These are phyloP conservation scores for Mohoua ochrocephala DNA, from an alignment of 2,113 vertebrate genomes.

Conservation along the genomic window DNA sequence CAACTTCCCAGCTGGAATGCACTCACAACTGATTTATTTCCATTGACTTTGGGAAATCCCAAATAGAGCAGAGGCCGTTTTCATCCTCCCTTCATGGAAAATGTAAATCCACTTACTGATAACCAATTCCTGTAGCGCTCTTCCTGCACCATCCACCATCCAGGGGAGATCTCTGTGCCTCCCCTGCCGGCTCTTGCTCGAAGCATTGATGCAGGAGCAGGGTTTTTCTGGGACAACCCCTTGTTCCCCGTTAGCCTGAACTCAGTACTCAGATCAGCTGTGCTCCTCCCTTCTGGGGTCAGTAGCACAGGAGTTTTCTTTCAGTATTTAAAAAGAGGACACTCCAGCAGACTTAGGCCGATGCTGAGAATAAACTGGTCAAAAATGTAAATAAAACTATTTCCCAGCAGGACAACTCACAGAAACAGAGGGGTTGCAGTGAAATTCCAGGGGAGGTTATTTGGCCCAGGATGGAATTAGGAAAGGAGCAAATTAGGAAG, in stretches of 20 bases:
- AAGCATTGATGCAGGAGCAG: accelerated
- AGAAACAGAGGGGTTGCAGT: not conserved
- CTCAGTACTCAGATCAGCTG: not conserved
- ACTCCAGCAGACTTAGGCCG: not conserved
- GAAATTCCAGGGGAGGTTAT: not conserved
- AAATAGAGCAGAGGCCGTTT: accelerated
- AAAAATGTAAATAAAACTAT: not conserved
- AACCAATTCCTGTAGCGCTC: accelerated
- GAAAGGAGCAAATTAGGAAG: not conserved
- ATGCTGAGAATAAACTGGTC: not conserved
- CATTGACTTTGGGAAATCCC: not conserved
- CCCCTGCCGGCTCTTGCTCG: not conserved
- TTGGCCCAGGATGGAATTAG: not conserved
- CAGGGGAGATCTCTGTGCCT: accelerated
- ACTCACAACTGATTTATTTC: not conserved
- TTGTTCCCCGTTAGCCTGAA: not conserved
- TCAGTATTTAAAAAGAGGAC: not conserved
- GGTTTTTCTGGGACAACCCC: not conserved
- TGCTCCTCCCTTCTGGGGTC: not conserved
- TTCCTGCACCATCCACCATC: accelerated
- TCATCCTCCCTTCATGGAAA: accelerated
- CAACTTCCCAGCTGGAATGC: not conserved
- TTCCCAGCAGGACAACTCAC: not conserved
- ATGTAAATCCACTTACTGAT: not conserved
- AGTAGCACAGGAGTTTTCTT: not conserved